Percentiles rank a stretch among this genome's conserved stretches.
phyloP scores from a whole-genome alignment of 2,113 vertebrate species.

The Bubo bubo region DNA sequence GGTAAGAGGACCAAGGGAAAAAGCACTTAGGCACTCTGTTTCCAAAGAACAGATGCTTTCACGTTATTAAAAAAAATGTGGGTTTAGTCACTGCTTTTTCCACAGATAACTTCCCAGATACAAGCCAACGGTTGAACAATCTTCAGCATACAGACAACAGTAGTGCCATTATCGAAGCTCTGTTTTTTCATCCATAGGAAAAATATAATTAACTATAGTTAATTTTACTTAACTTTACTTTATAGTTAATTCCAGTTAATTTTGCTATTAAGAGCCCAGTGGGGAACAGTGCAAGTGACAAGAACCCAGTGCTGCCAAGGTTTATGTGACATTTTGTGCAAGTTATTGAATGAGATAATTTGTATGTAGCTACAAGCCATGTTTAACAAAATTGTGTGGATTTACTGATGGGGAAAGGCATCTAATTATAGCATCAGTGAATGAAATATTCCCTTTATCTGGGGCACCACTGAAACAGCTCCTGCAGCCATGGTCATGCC shows the following conservation, averaged over 20 bases:
- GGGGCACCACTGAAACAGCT: background rate
- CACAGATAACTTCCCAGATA: background rate
- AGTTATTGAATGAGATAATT: background rate
- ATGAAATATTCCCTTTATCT: background rate
- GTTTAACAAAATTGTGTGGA: background rate
- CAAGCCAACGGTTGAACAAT: background rate
- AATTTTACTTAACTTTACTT: slow-evolving; percentile 8
- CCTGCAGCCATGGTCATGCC: background rate
- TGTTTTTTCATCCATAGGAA: background rate
- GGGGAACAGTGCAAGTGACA: background rate
- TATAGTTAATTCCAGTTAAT: background rate
- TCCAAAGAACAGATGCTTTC: background rate
- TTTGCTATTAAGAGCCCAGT: background rate
- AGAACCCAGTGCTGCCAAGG: background rate
- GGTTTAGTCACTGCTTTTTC: background rate
- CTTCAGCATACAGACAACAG: background rate
- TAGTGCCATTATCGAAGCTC: background rate
- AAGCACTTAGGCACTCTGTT: background rate
- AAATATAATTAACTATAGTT: slow-evolving; percentile 13
- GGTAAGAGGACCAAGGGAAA: background rate
- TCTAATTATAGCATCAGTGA: background rate
- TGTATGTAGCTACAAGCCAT: background rate
- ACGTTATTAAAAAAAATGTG: background rate
- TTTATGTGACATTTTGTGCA: background rate
- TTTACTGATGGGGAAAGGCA: background rate